Conservation (phyloP, 1,140 invertebrate species). For the Eulimnadia texana region DNA sequence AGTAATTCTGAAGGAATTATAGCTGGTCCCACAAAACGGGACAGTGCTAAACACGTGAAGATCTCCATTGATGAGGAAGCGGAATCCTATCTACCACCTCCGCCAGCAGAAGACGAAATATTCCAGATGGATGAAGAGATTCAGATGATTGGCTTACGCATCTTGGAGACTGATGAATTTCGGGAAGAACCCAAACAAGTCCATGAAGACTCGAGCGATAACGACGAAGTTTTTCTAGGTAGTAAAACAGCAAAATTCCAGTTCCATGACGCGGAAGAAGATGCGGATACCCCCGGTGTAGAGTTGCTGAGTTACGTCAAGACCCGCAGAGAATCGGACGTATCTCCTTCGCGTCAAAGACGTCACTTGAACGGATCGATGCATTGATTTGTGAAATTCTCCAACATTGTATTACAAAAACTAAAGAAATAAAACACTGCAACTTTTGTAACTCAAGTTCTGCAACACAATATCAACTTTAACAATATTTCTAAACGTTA, state of each 20-base stretch:
- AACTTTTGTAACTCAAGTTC: too few relatives aligned
- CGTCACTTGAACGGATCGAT: conserved; percentile 7
- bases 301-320: conserved; percentile 8
- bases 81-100: not conserved
- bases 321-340: conserved; percentile 1
- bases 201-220: not conserved
- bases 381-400: too few relatives aligned
- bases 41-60: not conserved
- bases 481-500: too few relatives aligned
- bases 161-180: not conserved
- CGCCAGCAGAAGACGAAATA: not conserved
- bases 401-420: too few relatives aligned
- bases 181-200: not conserved
- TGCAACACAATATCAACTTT: too few relatives aligned
- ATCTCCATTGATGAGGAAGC: not conserved
- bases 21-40: not conserved
- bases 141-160: not conserved
- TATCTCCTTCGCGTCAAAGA: conserved; percentile 2
- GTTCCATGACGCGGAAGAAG: not conserved
- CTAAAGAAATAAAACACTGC: too few relatives aligned
- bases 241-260: not conserved
- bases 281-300: not conserved
- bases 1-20: not conserved
- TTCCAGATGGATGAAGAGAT: not conserved
- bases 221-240: not conserved